Percentiles rank a stretch among this genome's conserved stretches.
Conservation (phyloP, 2,113 vertebrate species). For the Diadophis punctatus region DNA sequence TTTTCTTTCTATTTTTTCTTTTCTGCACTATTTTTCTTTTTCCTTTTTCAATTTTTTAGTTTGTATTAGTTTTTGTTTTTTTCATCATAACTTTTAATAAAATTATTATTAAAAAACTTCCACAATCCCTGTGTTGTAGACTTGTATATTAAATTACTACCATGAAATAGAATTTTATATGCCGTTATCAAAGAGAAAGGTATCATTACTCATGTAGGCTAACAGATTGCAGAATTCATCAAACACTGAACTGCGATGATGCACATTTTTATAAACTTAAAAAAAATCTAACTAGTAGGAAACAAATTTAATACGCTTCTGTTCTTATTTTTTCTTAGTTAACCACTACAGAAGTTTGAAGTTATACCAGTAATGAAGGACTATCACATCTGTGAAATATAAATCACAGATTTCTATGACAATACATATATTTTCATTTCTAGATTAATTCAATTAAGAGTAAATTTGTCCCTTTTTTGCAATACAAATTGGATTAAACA, state of each 20-base stretch:
- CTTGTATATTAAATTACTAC: constrained; percentile 2
- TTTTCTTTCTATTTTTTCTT: not conserved
- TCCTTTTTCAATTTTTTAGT: not conserved
- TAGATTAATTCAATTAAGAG: constrained; percentile 70
- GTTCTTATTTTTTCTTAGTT: not conserved
- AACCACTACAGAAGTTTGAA: constrained; percentile 6
- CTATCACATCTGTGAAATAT: constrained; percentile 55
- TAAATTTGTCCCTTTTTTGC: constrained; percentile 67
- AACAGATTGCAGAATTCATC: constrained; percentile 32
- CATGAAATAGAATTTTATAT: constrained; percentile 3
- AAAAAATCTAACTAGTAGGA: constrained; percentile 8
- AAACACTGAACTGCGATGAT: constrained; percentile 1
- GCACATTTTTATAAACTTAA: constrained; percentile 36
- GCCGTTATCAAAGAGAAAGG: constrained; percentile 2
- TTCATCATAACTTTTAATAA: not conserved
- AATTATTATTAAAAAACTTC: not conserved
- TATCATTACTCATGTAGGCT: constrained; percentile 14
- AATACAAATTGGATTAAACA: constrained; percentile 74
- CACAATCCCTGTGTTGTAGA: not conserved
- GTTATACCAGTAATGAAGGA: constrained; percentile 41
- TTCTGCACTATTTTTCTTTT: not conserved
- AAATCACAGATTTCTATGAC: constrained; percentile 64
- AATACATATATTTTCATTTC: constrained; percentile 60
- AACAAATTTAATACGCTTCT: not conserved
- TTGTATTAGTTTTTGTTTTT: not conserved